Base-by-base conservation (phyloP, 2,888 invertebrate species). In the Lydus trimaculatus region DNA sequence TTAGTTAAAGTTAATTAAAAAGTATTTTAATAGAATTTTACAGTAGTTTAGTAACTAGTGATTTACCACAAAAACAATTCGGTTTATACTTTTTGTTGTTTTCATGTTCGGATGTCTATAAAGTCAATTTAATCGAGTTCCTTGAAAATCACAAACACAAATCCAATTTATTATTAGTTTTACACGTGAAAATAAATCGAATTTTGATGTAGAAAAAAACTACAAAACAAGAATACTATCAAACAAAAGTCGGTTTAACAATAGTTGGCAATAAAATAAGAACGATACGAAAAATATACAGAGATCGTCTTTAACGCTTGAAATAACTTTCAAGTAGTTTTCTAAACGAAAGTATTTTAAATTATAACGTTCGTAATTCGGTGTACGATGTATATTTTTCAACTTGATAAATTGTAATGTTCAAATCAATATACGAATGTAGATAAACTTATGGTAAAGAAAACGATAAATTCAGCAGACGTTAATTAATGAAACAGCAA, bases 251-350 rank as follows among this genome's bases (percentile, higher is more conserved):
- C 20, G 52, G 25, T 52, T 52, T 25, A 52, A 52, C 52, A 52
- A 52, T 52, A 25, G 52, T 23, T 52, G 52, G 13, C 52, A 52
- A 52, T 25, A 52, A 52, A 65, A 64, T 48, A 65, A 68, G 64
- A 64, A 66, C 66, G 66, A 52, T n/a, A n/a, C n/a, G 48, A 60
- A 61, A 70, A 70, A 70, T 70, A 65, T 70, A 70, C 67, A 56
- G 70, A 70, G 67, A 67, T 67, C 65, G 65, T 65, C 63, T 70
- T 67, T 63, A 65, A 67, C 67, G 70, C 67, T 70, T 59, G 67
- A 67, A 70, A 70, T 67, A 70, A 70, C 67, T 70, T 70, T 67
- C 52, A 52, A 70, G 64, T 70, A 67, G 64, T 61, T 67, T 65
- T 70, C 62, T 52, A 63, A 67, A 62, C 67, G 65, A 67, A 70